Conservation (phyloP, 2,113 vertebrate species). For the Amia ocellicauda region DNA sequence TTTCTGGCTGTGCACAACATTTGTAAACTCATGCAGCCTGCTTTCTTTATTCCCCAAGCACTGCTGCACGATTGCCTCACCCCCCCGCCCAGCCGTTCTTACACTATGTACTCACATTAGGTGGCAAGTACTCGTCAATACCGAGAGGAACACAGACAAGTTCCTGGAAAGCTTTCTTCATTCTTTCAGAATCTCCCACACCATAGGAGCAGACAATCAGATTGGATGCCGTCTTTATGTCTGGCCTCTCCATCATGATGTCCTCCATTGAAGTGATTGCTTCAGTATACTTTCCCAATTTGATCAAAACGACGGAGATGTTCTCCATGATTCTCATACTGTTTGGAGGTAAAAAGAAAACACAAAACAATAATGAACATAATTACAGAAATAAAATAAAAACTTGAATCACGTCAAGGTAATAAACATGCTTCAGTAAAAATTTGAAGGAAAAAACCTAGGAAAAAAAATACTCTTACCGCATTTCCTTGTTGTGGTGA, state of each 20-base stretch:
- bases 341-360: constrained; percentile 37
- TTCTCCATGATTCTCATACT: constrained; percentile 98
- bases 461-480: constrained; percentile 65
- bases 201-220: constrained; percentile 90
- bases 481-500: constrained; percentile 84
- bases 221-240: constrained; percentile 87
- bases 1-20: no score
- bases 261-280: constrained; percentile 89
- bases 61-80: no score
- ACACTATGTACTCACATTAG: constrained; percentile 71
- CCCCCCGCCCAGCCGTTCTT: no score
- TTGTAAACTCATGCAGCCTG: no score
- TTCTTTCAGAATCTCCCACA: constrained; percentile 81
- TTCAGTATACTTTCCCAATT: constrained; percentile 85
- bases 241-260: constrained; percentile 87
- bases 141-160: constrained; percentile 84
- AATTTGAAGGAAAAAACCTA: no score
- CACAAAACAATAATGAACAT: no score
- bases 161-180: constrained; percentile 95
- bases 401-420: no score
- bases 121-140: constrained; percentile 80
- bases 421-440: no score
- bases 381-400: no score
- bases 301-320: constrained; percentile 86
- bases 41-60: no score